Percentiles rank a stretch among this genome's conserved stretches.
phyloP scores from a whole-genome alignment of 2,797 vertebrate species.

The Coccyzus lansbergi region DNA sequence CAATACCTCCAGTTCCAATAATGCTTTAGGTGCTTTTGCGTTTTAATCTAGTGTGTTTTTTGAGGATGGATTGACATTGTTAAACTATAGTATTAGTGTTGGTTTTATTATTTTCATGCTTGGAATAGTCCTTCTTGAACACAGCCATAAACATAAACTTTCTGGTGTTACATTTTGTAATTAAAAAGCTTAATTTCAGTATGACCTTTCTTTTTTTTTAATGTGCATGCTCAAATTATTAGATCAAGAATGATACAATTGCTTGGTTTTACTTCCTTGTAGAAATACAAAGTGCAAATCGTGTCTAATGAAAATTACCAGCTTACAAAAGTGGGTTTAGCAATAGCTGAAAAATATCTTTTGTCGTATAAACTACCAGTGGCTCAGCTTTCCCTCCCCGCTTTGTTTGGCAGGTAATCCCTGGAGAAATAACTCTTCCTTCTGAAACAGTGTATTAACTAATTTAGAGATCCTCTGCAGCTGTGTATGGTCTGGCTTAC shows the following conservation, averaged over 20 bases:
- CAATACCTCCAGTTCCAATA: background rate
- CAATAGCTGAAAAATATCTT: slow-evolving; percentile 25
- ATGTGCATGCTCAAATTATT: background rate
- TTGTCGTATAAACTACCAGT: slow-evolving; percentile 2
- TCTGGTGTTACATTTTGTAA: background rate
- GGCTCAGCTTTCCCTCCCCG: background rate
- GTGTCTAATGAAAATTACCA: background rate
- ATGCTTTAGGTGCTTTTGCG: slow-evolving; percentile 20
- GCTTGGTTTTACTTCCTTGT: background rate
- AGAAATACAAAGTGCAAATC: background rate
- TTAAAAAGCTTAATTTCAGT: background rate
- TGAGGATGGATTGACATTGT: background rate
- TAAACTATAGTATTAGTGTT: background rate
- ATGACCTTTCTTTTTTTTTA: background rate
- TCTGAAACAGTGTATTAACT: slow-evolving; percentile 39
- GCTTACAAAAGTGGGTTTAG: background rate
- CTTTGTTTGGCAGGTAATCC: slow-evolving; percentile 41
- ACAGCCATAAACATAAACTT: background rate
- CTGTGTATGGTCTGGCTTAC: slow-evolving; percentile 23
- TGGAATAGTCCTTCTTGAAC: background rate
- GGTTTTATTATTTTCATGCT: background rate
- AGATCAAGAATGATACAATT: background rate
- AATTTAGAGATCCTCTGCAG: slow-evolving; percentile 33
- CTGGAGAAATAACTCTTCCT: slow-evolving; percentile 51
- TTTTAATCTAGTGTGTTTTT: background rate